Base-by-base conservation (phyloP, 2,113 vertebrate genomes). In the Semnornis frantzii region DNA sequence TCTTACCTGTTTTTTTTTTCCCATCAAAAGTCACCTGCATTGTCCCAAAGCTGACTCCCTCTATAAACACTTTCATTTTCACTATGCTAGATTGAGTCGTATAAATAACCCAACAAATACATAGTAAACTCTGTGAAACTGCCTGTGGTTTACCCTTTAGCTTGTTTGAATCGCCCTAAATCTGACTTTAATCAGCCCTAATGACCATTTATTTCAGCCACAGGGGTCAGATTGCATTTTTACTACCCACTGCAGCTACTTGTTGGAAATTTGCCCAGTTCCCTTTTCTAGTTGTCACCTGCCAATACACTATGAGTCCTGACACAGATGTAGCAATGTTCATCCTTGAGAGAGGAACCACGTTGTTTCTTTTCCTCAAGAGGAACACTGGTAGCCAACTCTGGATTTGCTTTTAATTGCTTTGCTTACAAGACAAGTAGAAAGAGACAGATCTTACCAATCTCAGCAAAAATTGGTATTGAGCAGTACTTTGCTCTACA, bases 161-260 rank as follows among this genome's bases (percentile, higher is more conserved):
- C 87, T 94, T 90, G 92, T 92, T 94, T 93, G 88, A 96, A 89
- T 97, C 95, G 83, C 89, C 92, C 95, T 96, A 92, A 97, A 96
- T 96, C 95, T 97, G 97, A 97, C 82, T 96, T 96, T 97, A 97
- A 98, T 97, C 96, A 97, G 92, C 72, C 92, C 96, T 98, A 98
- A 98, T 97, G 97, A 97, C 95, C 94, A 1, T 90, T 97, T 96
- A 94, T 95, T 97, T 94, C 96, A 97, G 88, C 96, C 93, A 87
- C 92, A 90, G 89, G 92, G 97, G 93, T 84, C 95, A 95, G 89
- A 94, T 90, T 93, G 83, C 87, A 78, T 92, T 97, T 95, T 96
- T 96, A 93, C 94, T 96, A 96, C 94, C 90, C 95, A 59, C 83
- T 91, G 72, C 79, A 90, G 96, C 94, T 97, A 96, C 97, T 94